Evolutionary conservation across 2,888 invertebrate genomes (phyloP).

Genomic region (Matsumyia berberina): DNA sequence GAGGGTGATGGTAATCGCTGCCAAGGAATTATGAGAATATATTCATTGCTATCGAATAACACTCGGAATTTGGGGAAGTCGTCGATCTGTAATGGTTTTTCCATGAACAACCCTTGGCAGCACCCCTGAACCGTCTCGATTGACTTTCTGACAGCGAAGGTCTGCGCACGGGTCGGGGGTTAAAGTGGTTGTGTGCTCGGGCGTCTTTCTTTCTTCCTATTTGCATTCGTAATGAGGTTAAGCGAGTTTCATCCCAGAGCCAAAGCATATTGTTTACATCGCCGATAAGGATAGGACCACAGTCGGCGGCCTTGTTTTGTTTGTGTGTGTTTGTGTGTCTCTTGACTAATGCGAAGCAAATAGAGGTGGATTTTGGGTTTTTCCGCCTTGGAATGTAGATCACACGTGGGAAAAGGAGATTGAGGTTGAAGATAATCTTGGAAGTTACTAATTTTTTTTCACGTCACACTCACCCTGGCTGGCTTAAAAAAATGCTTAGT

Average conservation of each 20-base stretch:
- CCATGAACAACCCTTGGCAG: conserved; percentile 56
- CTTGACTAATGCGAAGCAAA: conserved; percentile 46
- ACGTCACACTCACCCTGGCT: no score
- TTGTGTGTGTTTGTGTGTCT: background rate
- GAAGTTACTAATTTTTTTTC: no score
- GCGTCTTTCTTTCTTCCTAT: conserved; percentile 49
- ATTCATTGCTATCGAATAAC: conserved; percentile 75
- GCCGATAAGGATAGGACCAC: conserved; percentile 48
- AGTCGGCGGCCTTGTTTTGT: background rate
- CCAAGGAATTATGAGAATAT: conserved; percentile 68
- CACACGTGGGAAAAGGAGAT: no score
- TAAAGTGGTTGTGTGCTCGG: conserved; percentile 19
- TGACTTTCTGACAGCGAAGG: conserved; percentile 69
- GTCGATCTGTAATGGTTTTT: conserved; percentile 66
- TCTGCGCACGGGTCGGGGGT: background rate
- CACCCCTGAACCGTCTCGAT: conserved; percentile 50
- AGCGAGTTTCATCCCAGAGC: conserved; percentile 24
- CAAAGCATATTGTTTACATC: conserved; percentile 70
- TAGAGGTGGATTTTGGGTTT: conserved; percentile 25
- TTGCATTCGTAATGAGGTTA: conserved; percentile 73
- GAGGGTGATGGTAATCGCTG: conserved; percentile 44
- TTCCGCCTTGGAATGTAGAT: background rate
- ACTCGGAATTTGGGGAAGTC: conserved; percentile 62
- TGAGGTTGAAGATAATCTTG: no score
- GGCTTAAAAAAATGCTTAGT: no score